These are phyloP conservation scores for Actinemys pallida DNA, from an alignment of 2,113 vertebrate species.

Conservation along the genomic window DNA sequence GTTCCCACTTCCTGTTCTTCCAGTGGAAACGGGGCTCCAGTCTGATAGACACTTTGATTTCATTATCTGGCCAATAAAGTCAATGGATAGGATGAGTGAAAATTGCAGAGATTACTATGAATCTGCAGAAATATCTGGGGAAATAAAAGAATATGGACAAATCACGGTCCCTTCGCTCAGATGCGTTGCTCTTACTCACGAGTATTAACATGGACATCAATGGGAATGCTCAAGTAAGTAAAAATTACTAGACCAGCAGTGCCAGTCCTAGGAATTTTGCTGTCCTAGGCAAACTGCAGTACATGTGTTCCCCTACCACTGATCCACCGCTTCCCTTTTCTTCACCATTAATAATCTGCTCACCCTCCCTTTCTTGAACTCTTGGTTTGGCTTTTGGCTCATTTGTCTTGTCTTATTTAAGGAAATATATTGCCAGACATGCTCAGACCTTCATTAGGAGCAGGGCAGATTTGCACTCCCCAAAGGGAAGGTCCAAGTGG, in stretches of 20 bases:
- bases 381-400: conserved; percentile 33
- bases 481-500: neutral
- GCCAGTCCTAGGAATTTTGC: neutral
- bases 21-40: conserved; percentile 47
- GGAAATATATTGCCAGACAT: neutral
- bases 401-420: conserved; percentile 29
- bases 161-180: neutral
- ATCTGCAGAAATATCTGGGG: conserved; percentile 14
- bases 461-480: neutral
- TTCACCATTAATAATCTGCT: neutral
- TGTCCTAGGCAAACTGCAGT: neutral
- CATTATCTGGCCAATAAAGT: conserved; percentile 55
- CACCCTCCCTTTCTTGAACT: conserved; percentile 27
- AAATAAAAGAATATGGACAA: conserved; percentile 31
- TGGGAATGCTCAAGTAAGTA: neutral
- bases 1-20: neutral
- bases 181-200: neutral
- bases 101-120: conserved; percentile 12
- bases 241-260: neutral
- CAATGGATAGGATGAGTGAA: conserved; percentile 42
- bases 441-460: neutral
- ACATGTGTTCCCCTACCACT: neutral
- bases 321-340: neutral
- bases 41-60: conserved; percentile 40
- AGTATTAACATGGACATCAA: neutral